Evolutionary conservation across 2,113 vertebrate genomes (phyloP).

Genomic region (Arenaria interpres): DNA sequence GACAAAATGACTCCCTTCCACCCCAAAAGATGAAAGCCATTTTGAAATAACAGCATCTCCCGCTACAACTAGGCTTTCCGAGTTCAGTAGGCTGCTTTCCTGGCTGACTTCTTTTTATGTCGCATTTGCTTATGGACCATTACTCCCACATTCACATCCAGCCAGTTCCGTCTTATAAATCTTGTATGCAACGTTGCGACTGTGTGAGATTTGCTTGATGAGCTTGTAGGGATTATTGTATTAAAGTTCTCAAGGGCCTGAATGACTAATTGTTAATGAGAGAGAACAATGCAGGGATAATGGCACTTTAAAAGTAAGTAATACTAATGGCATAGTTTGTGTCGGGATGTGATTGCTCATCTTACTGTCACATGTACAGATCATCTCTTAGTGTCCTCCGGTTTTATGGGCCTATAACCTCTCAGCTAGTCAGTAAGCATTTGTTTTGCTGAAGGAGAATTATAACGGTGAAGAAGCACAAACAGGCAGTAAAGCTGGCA

Average conservation of each 20-base stretch:
- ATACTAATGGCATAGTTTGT: slow-evolving; percentile 40
- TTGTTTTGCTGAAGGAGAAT: neutral
- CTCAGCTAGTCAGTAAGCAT: neutral
- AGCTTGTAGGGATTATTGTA: slow-evolving; percentile 33
- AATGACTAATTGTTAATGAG: slow-evolving; percentile 44
- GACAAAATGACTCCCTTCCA: neutral
- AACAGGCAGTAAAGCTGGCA: neutral
- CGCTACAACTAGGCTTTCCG: neutral
- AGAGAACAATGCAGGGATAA: slow-evolving; percentile 21
- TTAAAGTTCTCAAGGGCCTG: slow-evolving; percentile 44
- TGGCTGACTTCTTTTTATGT: slow-evolving; percentile 20
- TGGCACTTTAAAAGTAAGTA: slow-evolving; percentile 30
- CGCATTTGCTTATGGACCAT: slow-evolving; percentile 49
- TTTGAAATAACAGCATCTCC: neutral
- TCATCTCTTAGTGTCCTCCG: neutral
- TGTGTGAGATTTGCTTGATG: slow-evolving; percentile 13
- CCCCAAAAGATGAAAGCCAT: neutral
- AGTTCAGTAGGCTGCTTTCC: slow-evolving; percentile 20
- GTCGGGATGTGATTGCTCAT: neutral
- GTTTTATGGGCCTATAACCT: slow-evolving; percentile 20
- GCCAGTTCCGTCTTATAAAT: slow-evolving; percentile 19
- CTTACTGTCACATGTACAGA: neutral
- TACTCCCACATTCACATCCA: slow-evolving; percentile 43
- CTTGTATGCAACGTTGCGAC: neutral
- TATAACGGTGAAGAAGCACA: neutral